Evolutionary conservation across 2,888 invertebrate species (phyloP).

Genomic region (Ecliptopera silaceata): DNA sequence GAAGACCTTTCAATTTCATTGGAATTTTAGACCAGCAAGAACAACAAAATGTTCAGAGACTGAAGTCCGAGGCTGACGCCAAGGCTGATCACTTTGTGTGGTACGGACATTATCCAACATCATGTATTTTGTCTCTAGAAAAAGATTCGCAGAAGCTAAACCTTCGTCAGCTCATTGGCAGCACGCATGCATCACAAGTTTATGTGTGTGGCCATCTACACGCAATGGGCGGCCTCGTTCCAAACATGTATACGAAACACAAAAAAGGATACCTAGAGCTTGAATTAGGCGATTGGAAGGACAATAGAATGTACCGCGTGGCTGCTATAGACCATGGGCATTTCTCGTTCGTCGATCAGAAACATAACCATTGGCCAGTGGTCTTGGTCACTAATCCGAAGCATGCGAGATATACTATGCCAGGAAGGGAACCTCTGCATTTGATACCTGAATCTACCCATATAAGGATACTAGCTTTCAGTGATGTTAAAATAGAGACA

Average conservation of each 20-base stretch:
- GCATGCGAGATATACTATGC: conserved; percentile 88
- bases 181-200: conserved; percentile 84
- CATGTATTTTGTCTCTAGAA: conserved; percentile 88
- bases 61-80: conserved; percentile 80
- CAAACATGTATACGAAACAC: conserved; percentile 94
- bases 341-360: conserved; percentile 92
- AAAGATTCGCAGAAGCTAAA: conserved; percentile 73
- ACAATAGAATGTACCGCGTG: conserved; percentile 92
- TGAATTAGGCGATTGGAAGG: conserved; percentile 97
- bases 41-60: conserved; percentile 80
- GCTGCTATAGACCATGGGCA: conserved; percentile 95
- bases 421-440: conserved; percentile 87
- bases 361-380: conserved; percentile 91
- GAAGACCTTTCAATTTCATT: conserved; percentile 95
- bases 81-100: conserved; percentile 73
- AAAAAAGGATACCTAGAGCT: conserved; percentile 92
- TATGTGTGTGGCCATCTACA: conserved; percentile 97
- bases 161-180: conserved; percentile 83
- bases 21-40: conserved; percentile 86
- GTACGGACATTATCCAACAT: conserved; percentile 97
- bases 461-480: conserved; percentile 92
- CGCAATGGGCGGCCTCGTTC: conserved; percentile 89
- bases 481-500: conserved; percentile 83
- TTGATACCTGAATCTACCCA: conserved; percentile 88
- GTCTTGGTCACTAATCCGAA: conserved; percentile 96